These are phyloP conservation scores for Notodonta dromedarius DNA, from an alignment of 2,888 invertebrate genomes.

Conservation along the genomic window DNA sequence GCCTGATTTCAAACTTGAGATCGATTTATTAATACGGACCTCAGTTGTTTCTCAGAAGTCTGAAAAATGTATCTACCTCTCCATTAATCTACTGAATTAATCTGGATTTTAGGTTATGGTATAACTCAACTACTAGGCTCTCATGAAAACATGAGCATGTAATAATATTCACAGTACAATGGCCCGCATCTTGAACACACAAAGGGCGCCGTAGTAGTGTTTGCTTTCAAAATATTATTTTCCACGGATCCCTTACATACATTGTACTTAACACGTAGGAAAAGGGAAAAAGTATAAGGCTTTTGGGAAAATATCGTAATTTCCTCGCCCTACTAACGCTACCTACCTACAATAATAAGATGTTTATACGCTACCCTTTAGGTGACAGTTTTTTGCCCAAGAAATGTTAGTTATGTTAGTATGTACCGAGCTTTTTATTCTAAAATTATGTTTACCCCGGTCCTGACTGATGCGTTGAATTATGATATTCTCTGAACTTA, in stretches of 20 bases:
- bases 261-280: neutral
- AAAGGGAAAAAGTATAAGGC: slow-evolving; percentile 1
- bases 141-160: neutral
- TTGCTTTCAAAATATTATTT: slow-evolving; percentile 5
- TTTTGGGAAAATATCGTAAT: neutral
- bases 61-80: too few relatives aligned
- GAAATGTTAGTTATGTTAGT: too few relatives aligned
- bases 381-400: too few relatives aligned
- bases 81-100: neutral
- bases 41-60: too few relatives aligned
- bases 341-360: neutral
- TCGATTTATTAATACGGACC: too few relatives aligned
- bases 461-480: too few relatives aligned
- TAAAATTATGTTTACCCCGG: too few relatives aligned
- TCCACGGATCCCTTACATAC: slow-evolving; percentile 1
- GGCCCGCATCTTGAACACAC: slow-evolving; percentile 1
- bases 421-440: too few relatives aligned
- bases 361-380: neutral
- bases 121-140: neutral
- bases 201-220: neutral
- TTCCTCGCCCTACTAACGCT: neutral
- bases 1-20: too few relatives aligned
- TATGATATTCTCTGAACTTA: too few relatives aligned
- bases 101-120: neutral
- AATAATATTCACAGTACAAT: slow-evolving; percentile 1